Evolutionary conservation across 2,888 invertebrate species (phyloP).

Genomic region (Idaea dimidiata): DNA sequence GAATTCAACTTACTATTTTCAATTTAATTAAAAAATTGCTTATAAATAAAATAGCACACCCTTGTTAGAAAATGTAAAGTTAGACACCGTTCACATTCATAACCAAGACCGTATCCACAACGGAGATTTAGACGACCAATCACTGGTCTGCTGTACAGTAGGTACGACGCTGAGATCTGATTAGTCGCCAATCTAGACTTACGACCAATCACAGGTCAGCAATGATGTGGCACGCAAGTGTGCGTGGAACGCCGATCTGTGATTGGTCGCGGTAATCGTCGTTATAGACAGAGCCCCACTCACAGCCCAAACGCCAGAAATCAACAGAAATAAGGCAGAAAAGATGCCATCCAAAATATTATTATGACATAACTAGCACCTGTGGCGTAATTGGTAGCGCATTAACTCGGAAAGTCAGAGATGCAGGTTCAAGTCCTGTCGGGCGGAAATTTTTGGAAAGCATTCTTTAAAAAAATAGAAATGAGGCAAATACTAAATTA

Average conservation of each 20-base stretch:
- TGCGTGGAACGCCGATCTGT: not conserved
- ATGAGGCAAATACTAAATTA: conserved; percentile 12
- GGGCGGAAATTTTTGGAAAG: too few species aligned
- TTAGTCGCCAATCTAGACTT: not conserved
- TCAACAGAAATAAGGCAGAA: not conserved
- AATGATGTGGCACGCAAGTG: not conserved
- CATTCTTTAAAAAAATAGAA: too few species aligned
- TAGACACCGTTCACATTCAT: conserved; percentile 7
- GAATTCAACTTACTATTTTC: not conserved
- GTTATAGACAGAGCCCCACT: not conserved
- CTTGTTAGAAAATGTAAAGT: conserved; percentile 42
- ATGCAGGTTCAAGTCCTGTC: too few species aligned
- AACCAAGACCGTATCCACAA: conserved; percentile 1
- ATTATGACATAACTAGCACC: too few species aligned
- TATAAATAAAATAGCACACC: conserved; percentile 56
- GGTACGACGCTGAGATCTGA: not conserved
- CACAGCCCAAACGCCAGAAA: conserved; percentile 4
- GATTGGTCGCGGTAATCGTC: not conserved
- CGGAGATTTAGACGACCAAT: not conserved
- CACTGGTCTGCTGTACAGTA: not conserved
- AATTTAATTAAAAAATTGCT: conserved; percentile 15
- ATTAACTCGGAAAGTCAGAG: too few species aligned
- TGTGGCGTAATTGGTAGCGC: too few species aligned
- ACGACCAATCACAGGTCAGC: too few species aligned
- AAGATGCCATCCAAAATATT: too few species aligned